These are phyloP conservation scores for Aphelenchoides bicaudatus DNA, from an alignment of 2,888 invertebrate genomes.

Conservation along the genomic window DNA sequence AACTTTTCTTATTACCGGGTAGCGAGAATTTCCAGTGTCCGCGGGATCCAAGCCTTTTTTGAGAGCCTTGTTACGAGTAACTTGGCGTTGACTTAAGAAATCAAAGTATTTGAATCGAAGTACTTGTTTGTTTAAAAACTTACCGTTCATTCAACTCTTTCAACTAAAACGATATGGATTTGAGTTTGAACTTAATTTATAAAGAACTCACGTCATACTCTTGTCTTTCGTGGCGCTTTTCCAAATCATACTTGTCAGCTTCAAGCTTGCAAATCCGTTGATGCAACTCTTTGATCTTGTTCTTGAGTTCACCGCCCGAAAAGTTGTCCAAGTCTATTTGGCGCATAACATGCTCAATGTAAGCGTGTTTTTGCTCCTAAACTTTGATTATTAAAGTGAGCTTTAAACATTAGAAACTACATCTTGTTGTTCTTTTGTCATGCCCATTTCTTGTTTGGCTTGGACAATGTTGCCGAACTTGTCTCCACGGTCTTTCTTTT, in stretches of 20 bases:
- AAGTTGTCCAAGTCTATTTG: constrained; percentile 28
- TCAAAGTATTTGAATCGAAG: too few species aligned
- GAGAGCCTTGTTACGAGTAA: constrained; percentile 46
- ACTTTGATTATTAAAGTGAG: too few species aligned
- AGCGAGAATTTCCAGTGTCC: constrained; percentile 64
- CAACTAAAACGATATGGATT: constrained; percentile 42
- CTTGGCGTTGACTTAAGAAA: constrained; percentile 57
- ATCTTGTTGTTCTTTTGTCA: constrained; percentile 98
- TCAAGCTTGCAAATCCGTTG: constrained; percentile 56
- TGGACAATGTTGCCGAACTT: constrained; percentile 73
- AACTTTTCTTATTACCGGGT: constrained; percentile 23
- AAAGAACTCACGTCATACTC: constrained; percentile 52
- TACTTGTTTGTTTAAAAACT: too few species aligned
- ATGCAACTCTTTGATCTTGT: constrained; percentile 57
- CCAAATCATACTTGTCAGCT: constrained; percentile 58
- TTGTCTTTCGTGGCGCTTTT: constrained; percentile 59
- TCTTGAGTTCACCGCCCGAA: constrained; percentile 43
- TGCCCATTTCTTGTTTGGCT: constrained; percentile 91
- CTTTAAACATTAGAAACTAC: too few species aligned
- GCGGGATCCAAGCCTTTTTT: constrained; percentile 53
- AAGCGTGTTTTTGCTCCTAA: constrained; percentile 78
- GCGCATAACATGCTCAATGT: constrained; percentile 18
- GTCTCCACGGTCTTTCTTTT: constrained; percentile 48
- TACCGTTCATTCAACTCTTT: constrained; percentile 60
- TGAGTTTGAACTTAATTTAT: too few species aligned